Conservation (phyloP, 64 coral and sea anemone species). For the Montipora efflorescens region DNA sequence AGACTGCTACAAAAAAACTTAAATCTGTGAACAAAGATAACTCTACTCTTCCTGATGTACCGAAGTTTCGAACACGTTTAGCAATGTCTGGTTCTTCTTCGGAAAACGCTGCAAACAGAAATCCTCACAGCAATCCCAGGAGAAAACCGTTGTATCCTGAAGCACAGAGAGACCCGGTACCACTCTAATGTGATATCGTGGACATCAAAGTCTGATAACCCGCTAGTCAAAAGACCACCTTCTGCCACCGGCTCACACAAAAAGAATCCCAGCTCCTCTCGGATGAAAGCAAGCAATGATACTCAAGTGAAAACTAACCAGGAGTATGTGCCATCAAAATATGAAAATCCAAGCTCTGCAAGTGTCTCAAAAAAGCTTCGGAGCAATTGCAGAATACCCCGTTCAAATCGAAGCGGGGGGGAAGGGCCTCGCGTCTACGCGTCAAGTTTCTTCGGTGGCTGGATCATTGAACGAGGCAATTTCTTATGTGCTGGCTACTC, state of each 20-base stretch:
- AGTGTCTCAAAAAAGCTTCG: background rate
- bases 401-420: too few species aligned
- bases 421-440: too few species aligned
- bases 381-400: too few species aligned
- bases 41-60: constrained; percentile 39
- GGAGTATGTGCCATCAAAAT: constrained; percentile 36
- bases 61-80: constrained; percentile 8
- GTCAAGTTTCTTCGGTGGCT: too few species aligned
- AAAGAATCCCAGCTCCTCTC: too few species aligned
- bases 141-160: constrained; percentile 85
- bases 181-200: constrained; percentile 81
- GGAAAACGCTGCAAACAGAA: constrained; percentile 33
- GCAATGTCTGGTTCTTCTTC: constrained; percentile 22
- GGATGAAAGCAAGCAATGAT: too few species aligned
- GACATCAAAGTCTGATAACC: constrained; percentile 34
- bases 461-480: too few species aligned
- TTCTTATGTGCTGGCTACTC: too few species aligned
- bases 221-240: too few species aligned
- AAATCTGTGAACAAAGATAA: constrained; percentile 36
- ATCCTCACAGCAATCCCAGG: constrained; percentile 66
- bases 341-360: constrained; percentile 23
- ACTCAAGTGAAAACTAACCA: background rate
- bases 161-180: constrained; percentile 52
- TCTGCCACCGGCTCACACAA: too few species aligned
- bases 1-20: constrained; percentile 8